phyloP scores from a whole-genome alignment of 2,797 vertebrate species.

The Pseudochaenichthys georgianus region DNA sequence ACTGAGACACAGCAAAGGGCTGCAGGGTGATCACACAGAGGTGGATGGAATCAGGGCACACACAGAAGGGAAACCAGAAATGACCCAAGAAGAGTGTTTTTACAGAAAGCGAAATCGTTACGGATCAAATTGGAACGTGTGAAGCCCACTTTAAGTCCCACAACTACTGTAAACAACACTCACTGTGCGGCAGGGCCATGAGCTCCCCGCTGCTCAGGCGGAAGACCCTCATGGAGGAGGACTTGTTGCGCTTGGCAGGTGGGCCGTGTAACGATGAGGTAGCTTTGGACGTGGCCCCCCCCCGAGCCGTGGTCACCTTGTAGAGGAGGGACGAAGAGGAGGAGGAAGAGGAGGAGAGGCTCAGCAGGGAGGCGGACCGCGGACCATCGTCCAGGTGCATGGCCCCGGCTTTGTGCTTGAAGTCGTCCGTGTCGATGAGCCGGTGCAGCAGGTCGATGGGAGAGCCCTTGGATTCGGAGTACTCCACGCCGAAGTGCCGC shows the following conservation, averaged over 20 bases:
- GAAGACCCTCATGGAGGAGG: slow-evolving; percentile 90
- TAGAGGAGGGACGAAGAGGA: slow-evolving; percentile 78
- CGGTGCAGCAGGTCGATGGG: slow-evolving; percentile 93
- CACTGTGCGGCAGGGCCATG: slow-evolving; percentile 89
- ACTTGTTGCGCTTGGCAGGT: slow-evolving; percentile 85
- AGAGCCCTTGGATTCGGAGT: slow-evolving; percentile 93
- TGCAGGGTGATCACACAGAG: no score
- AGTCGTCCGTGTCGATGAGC: slow-evolving; percentile 91
- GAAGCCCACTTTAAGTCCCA: background rate
- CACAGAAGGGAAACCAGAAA: no score
- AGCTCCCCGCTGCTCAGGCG: slow-evolving; percentile 88
- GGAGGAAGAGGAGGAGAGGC: slow-evolving; percentile 73
- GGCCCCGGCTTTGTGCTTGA: slow-evolving; percentile 87
- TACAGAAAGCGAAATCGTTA: no score
- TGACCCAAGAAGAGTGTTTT: no score
- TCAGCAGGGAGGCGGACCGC: slow-evolving; percentile 50
- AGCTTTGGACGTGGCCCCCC: slow-evolving; percentile 80
- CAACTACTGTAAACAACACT: slow-evolving; percentile 49
- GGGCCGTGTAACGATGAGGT: slow-evolving; percentile 83
- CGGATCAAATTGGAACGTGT: background rate
- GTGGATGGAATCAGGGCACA: no score
- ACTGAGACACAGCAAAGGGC: no score
- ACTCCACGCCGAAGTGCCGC: slow-evolving; percentile 93
- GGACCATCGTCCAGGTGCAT: slow-evolving; percentile 72
- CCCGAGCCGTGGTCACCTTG: slow-evolving; percentile 76